phyloP scores from a whole-genome alignment of 2,888 invertebrate species.

The Hirtodrosophila alboralis region DNA sequence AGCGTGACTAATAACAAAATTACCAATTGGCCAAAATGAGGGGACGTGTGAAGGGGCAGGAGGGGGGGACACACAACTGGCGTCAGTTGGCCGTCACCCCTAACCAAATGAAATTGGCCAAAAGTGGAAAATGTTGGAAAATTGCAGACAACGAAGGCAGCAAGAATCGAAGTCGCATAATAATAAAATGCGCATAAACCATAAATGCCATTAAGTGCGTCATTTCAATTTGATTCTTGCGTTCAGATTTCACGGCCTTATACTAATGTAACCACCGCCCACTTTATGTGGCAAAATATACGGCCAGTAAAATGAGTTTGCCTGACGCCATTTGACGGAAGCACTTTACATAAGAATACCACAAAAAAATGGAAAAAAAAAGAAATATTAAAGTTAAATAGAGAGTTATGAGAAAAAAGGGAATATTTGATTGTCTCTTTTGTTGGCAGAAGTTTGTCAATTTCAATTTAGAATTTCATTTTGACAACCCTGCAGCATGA shows the following conservation, averaged over 20 bases:
- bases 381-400: conserved; percentile 13
- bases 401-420: not conserved
- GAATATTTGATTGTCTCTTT: conserved; percentile 36
- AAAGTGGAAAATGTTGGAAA: conserved; percentile 36
- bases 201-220: conserved; percentile 77
- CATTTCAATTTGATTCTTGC: conserved; percentile 76
- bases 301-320: conserved; percentile 33
- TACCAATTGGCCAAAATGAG: conserved; percentile 76
- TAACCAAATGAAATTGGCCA: conserved; percentile 38
- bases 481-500: conserved; percentile 9
- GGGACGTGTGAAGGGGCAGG: conserved; percentile 6
- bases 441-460: conserved; percentile 30
- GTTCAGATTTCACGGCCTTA: conserved; percentile 57
- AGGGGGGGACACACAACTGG: conserved; percentile 28
- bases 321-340: conserved; percentile 37
- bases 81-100: conserved; percentile 57
- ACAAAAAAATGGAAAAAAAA: conserved; percentile 4
- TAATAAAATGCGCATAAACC: conserved; percentile 73
- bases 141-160: conserved; percentile 20
- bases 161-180: conserved; percentile 52
- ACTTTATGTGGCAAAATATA: conserved; percentile 35
- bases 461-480: conserved; percentile 31
- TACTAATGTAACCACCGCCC: conserved; percentile 41
- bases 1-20: conserved; percentile 79
- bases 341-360: conserved; percentile 46